Evolutionary conservation across 2,888 invertebrate species (phyloP), one percentile per base, ranked within the genome.

Genomic region (Drosophila tanythrix): DNA sequence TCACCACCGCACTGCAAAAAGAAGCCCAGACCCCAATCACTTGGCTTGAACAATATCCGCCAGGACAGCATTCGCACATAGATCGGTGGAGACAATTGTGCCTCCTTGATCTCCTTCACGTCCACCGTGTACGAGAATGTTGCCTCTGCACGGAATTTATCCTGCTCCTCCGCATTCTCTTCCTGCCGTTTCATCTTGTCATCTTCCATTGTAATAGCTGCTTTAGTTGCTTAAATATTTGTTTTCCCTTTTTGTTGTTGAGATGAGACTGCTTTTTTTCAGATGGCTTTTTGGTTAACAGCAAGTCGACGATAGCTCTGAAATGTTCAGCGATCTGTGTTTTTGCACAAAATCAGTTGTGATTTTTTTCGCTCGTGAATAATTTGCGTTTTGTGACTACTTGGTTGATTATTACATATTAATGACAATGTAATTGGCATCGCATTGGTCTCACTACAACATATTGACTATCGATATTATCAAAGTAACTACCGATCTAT

Each of bases 41-140:
- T 95, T 6, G 98, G 98, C 97, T 99, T 99, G 36, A 98, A 98
- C 98, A 99, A 98, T 76, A 99, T 99, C 94, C 98, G 98, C 99
- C 99, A 99, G 70, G 99, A 99, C 87, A 99, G 94, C 94, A 99
- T 99, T 65, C 99, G 95, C 5, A 99, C 98, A 93, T 96, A 98
- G 88, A 97, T 98, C 4, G 98, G 96, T 35, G 97, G 97, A 35
- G 99, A 99, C 43, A 99, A 94, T 51, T 96, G 95, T 21, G 96
- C 96, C 7, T 65, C 56, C 95, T 97, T 97, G 88, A 99, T 94
- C 92, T 96, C 96, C 86, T 97, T 96, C 91, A 99, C 97, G 93
- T 97, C 95, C 57, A 99, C 98, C 72, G 96, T 96, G 92, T 96
- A 98, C 66, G 96, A 95, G 94, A 99, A 98, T 11, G 97, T 98